Percentiles rank a stretch among this genome's conserved stretches.
phyloP scores from a whole-genome alignment of 2,113 vertebrate species.

The Saguinus midas region DNA sequence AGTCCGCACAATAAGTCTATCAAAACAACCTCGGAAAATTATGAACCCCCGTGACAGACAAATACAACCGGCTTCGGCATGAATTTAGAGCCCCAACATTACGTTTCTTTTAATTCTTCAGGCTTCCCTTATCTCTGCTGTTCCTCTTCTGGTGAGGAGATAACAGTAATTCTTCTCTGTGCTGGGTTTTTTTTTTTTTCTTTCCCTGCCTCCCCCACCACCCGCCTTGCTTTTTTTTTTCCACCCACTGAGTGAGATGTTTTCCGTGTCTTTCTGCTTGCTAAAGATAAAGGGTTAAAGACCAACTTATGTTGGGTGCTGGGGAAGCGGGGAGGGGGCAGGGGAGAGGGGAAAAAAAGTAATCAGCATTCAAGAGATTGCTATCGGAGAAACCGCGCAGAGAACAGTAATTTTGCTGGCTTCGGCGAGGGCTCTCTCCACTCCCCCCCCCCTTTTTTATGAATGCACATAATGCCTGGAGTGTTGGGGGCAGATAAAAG shows the following conservation, averaged over 20 bases:
- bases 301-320: constrained; percentile 94
- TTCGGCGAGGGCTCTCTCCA: constrained; percentile 82
- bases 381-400: constrained; percentile 93
- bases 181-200: constrained; percentile 81
- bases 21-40: constrained; percentile 92
- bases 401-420: constrained; percentile 93
- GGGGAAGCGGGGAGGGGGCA: constrained; percentile 62
- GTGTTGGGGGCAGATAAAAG: constrained; percentile 99
- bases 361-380: constrained; percentile 98
- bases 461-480: constrained; percentile 96
- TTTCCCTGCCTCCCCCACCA: constrained; percentile 73
- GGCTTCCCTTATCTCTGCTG: constrained; percentile 96
- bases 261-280: constrained; percentile 96
- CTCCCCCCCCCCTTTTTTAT: constrained; percentile 82
- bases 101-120: constrained; percentile 91
- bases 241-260: constrained; percentile 91
- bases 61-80: constrained; percentile 88
- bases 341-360: constrained; percentile 79
- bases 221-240: constrained; percentile 75
- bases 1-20: constrained; percentile 97
- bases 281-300: constrained; percentile 99
- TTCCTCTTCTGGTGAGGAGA: constrained; percentile 97
- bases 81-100: constrained; percentile 96
- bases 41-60: constrained; percentile 92
- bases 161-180: constrained; percentile 99